A percentile compares a stretch with the other conserved stretches of the same genome.
Conservation (phyloP, 2,888 invertebrate species). For the Acleris emargana region DNA sequence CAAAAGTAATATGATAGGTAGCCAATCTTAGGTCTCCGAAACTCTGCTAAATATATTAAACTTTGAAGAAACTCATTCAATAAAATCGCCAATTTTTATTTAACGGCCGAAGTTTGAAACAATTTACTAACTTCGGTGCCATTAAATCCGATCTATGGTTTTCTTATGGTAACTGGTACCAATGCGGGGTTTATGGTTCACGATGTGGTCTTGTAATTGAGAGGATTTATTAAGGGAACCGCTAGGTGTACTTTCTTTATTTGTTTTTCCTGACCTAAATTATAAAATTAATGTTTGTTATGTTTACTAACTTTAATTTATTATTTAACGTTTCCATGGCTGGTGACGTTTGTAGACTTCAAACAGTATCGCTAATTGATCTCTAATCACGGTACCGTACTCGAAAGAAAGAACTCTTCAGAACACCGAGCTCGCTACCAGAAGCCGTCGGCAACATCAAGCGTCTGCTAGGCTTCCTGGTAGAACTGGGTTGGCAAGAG, state of each 20-base stretch:
- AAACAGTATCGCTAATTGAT: too few species aligned
- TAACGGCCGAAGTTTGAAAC: constrained; percentile 34
- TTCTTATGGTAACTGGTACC: constrained; percentile 37
- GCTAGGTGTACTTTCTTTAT: background rate
- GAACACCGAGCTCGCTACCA: too few species aligned
- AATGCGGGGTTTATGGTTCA: constrained; percentile 21
- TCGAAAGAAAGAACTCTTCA: too few species aligned
- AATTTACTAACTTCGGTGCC: constrained; percentile 32
- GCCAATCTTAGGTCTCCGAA: background rate
- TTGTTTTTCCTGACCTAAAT: background rate
- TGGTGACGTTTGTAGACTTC: too few species aligned
- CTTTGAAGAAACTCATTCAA: constrained; percentile 34
- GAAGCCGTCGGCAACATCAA: too few species aligned
- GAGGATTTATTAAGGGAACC: constrained; percentile 3
- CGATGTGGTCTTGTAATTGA: constrained; percentile 18
- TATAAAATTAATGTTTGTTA: too few species aligned
- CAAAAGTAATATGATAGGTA: too few species aligned
- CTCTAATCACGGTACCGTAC: too few species aligned
- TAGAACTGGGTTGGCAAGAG: too few species aligned
- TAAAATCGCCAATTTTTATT: constrained; percentile 36
- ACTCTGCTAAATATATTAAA: constrained; percentile 17
- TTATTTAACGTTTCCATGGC: too few species aligned
- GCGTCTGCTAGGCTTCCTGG: too few species aligned
- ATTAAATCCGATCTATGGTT: constrained; percentile 34
- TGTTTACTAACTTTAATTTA: too few species aligned